These are phyloP conservation scores for Phlogophora meticulosa DNA, from an alignment of 2,888 invertebrate genomes.

Conservation along the genomic window DNA sequence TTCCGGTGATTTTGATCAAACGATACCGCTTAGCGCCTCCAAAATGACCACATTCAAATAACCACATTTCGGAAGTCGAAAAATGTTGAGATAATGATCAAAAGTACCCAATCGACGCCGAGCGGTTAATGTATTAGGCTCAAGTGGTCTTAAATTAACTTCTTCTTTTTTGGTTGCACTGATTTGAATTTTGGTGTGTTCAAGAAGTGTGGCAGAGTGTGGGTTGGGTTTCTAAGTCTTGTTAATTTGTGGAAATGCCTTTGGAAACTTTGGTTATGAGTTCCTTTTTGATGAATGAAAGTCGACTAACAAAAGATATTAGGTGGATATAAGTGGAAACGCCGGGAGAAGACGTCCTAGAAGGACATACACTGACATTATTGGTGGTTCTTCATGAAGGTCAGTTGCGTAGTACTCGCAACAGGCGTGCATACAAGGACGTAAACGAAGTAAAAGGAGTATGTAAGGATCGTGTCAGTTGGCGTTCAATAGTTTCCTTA, in stretches of 20 bases:
- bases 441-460: no score
- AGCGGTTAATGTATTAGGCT: conserved; percentile 60
- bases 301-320: no score
- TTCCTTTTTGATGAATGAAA: no score
- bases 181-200: conserved; percentile 42
- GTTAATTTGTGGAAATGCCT: conserved; percentile 15
- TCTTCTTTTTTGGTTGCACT: conserved; percentile 25
- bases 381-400: no score
- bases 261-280: conserved; percentile 1
- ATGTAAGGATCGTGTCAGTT: no score
- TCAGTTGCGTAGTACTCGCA: no score
- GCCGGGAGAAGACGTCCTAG: no score
- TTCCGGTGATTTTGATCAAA: conserved; percentile 66
- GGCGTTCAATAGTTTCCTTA: no score
- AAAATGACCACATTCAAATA: conserved; percentile 57
- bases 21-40: conserved; percentile 65
- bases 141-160: conserved; percentile 62
- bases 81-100: conserved; percentile 66
- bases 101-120: conserved; percentile 59
- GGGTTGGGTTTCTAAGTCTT: not conserved
- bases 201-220: conserved; percentile 3
- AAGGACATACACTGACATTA: no score
- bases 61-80: conserved; percentile 66
- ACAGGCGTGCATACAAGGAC: no score
- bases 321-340: no score